Base-by-base conservation (phyloP, 2,113 vertebrate genomes). In the Spea bombifrons region DNA sequence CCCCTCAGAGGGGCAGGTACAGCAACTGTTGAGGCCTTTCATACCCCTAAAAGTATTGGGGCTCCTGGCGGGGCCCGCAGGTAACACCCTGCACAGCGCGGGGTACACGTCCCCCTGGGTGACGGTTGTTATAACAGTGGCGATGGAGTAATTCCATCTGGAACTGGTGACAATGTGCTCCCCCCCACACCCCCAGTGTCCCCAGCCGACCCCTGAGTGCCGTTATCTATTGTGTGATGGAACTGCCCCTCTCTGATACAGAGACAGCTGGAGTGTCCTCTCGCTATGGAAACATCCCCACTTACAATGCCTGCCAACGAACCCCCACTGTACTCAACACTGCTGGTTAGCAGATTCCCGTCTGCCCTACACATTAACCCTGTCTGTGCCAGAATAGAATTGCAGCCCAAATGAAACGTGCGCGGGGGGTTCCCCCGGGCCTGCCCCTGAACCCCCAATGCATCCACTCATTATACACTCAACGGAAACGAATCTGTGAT, bases 241-340 rank as follows among this genome's bases (percentile, higher is more conserved):
- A 16, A 48, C 17, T 55, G 10, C 3, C 3, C 70, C 10, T 30
- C 12, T 50, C 73, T 66, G 47, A 8, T 30, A 67, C 1, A 13
- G 5, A 43, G 12, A 46, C 71, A 73, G 71, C 71, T 73, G 71
- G 67, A 53, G 67, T 66, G 7, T 15, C 45, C 45, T 48, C 61
- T 16, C 49, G 7, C 8, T 15, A 13, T 9, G 3, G 55, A 47
- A 46, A 47, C 15, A 69, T 57, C 16, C 44, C 53, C 44, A 46
- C 5, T 3, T 75, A 65, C n/a, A 43, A 64, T 4, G 10, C 6
- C 66, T 47, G 55, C 55, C 10, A 13, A 13, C 9, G 15, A 13
- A 59, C 15, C 55, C 55, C 10, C 17, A 47, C 2, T 13, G 12
- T 67, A 13, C 44, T 45, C 66, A 46, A 47, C 52, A 9, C 70